phyloP scores from a whole-genome alignment of 2,797 vertebrate species.

The Borostomias antarcticus region DNA sequence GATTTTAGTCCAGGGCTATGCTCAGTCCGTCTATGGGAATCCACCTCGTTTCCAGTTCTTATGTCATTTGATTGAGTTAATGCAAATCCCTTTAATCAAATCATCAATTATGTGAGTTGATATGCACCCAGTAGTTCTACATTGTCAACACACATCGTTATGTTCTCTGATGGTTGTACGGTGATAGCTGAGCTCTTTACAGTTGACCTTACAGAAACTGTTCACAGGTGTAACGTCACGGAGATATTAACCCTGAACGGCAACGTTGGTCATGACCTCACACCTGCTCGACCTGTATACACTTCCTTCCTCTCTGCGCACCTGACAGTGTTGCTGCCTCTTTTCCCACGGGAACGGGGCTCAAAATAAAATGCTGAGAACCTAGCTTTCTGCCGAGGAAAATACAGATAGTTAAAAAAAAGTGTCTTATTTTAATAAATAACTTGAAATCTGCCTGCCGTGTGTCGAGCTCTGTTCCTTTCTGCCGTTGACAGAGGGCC shows the following conservation, averaged over 20 bases:
- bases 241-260: not conserved
- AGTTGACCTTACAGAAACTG: too few relatives aligned
- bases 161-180: too few relatives aligned
- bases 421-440: slow-evolving; percentile 47
- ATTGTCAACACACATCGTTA: too few relatives aligned
- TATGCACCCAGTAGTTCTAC: too few relatives aligned
- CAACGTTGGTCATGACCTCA: slow-evolving; percentile 28
- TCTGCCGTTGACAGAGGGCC: not conserved
- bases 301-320: not conserved
- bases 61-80: too few relatives aligned
- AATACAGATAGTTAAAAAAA: not conserved
- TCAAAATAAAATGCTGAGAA: slow-evolving; percentile 31
- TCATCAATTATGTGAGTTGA: too few relatives aligned
- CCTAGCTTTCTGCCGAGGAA: slow-evolving; percentile 8
- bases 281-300: slow-evolving; percentile 43
- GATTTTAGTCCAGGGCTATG: too few relatives aligned
- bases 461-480: too few relatives aligned
- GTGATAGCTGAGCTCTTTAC: too few relatives aligned
- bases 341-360: slow-evolving; percentile 39
- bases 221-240: not conserved
- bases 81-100: too few relatives aligned
- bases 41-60: too few relatives aligned
- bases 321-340: not conserved
- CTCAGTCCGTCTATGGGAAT: too few relatives aligned
- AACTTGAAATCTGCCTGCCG: not conserved